Evolutionary conservation across 2,113 vertebrate genomes (phyloP).

Genomic region (Microtus pennsylvanicus): DNA sequence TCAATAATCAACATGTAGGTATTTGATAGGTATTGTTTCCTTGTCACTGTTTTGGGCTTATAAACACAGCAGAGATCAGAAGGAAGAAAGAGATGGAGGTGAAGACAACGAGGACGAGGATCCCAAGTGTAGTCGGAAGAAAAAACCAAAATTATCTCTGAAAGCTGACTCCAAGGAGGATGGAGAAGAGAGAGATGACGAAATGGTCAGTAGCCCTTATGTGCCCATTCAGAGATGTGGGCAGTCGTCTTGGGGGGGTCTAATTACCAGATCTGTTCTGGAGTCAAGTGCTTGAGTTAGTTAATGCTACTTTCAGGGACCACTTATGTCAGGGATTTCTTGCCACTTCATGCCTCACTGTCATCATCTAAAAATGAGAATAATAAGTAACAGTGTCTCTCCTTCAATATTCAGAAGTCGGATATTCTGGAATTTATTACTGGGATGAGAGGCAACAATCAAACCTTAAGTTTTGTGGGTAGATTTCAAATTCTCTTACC

Average conservation of each 20-base stretch:
- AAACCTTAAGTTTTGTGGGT: neutral
- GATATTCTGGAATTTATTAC: neutral
- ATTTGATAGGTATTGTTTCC: slow-evolving; percentile 69
- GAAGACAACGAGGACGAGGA: slow-evolving; percentile 88
- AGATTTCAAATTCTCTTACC: slow-evolving; percentile 33
- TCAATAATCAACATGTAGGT: slow-evolving; percentile 54
- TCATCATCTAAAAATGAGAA: neutral
- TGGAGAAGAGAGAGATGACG: slow-evolving; percentile 85
- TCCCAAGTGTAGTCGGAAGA: slow-evolving; percentile 87
- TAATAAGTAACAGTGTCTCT: neutral
- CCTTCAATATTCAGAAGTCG: neutral
- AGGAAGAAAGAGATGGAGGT: slow-evolving; percentile 83
- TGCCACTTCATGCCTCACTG: neutral
- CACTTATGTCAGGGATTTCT: neutral
- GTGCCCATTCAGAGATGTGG: rapidly evolving
- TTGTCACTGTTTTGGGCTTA: slow-evolving; percentile 79
- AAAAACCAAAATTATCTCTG: slow-evolving; percentile 85
- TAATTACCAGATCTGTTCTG: neutral
- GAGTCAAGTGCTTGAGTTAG: neutral
- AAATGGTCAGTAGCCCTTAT: slow-evolving; percentile 85
- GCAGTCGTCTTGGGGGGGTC: too few species aligned
- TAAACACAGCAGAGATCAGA: slow-evolving; percentile 86
- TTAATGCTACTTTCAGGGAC: neutral
- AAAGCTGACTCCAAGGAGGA: slow-evolving; percentile 87
- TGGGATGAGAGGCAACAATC: neutral